Evolutionary conservation across 2,888 invertebrate species (phyloP).

Genomic region (Phalera bucephala): DNA sequence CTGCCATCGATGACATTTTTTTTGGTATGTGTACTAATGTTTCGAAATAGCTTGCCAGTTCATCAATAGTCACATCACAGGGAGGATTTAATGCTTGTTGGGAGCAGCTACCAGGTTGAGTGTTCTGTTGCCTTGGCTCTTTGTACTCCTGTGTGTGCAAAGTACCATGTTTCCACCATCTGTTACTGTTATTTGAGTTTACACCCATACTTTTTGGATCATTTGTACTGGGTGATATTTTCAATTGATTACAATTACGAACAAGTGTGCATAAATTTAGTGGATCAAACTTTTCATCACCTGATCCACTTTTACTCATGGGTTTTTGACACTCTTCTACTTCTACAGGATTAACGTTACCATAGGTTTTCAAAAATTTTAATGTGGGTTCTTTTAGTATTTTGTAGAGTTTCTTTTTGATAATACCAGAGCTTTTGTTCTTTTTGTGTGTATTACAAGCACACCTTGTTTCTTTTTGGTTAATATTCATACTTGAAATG

Average conservation of each 20-base stretch:
- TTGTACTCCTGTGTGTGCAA: slow-evolving; percentile 36
- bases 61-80: slow-evolving; percentile 96
- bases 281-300: slow-evolving; percentile 43
- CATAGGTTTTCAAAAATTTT: slow-evolving; percentile 65
- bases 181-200: slow-evolving; percentile 39
- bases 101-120: slow-evolving; percentile 85
- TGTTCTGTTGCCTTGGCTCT: slow-evolving; percentile 51
- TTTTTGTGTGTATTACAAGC: slow-evolving; percentile 50
- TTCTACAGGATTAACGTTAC: slow-evolving; percentile 29
- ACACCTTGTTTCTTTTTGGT: slow-evolving; percentile 48
- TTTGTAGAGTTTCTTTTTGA: slow-evolving; percentile 70
- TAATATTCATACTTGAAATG: slow-evolving; percentile 28
- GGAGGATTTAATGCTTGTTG: slow-evolving; percentile 89
- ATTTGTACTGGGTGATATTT: slow-evolving; percentile 54
- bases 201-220: slow-evolving; percentile 22
- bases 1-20: slow-evolving; percentile 98
- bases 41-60: slow-evolving; percentile 97
- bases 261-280: slow-evolving; percentile 67
- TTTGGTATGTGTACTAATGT: slow-evolving; percentile 97
- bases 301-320: slow-evolving; percentile 28
- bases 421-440: slow-evolving; percentile 45
- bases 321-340: slow-evolving; percentile 31
- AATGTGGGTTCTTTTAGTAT: slow-evolving; percentile 82
- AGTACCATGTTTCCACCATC: slow-evolving; percentile 61
- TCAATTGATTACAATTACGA: slow-evolving; percentile 70